A percentile compares a stretch with the other conserved stretches of the same genome.
phyloP scores from a whole-genome alignment of 2,888 invertebrate species.

The Caenorhabditis auriculariae region DNA sequence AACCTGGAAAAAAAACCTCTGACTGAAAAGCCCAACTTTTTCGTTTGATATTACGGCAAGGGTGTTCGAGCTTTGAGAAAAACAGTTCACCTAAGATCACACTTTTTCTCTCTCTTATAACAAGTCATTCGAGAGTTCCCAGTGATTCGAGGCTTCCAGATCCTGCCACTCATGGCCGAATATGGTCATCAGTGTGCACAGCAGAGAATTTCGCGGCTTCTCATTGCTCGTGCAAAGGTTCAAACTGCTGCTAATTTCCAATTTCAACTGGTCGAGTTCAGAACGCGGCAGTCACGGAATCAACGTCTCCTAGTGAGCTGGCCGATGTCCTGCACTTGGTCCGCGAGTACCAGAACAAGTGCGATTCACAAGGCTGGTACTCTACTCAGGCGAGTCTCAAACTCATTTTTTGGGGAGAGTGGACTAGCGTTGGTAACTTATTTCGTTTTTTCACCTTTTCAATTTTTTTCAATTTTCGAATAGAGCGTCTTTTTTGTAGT shows the following conservation, averaged over 20 bases:
- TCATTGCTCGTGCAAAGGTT: constrained; percentile 63
- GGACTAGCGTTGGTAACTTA: no score
- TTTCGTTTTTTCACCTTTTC: no score
- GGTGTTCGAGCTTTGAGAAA: no score
- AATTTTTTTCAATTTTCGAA: no score
- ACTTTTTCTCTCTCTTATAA: background rate
- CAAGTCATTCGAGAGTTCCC: no score
- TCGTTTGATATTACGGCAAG: no score
- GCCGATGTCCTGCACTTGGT: constrained; percentile 22
- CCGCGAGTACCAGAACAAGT: constrained; percentile 22
- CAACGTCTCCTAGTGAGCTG: constrained; percentile 21
- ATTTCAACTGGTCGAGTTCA: background rate
- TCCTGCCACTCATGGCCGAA: constrained; percentile 67
- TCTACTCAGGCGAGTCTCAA: no score
- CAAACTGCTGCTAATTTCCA: background rate
- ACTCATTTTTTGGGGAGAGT: no score
- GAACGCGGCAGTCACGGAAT: constrained; percentile 17
- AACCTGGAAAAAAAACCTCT: no score
- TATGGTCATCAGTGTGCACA: constrained; percentile 86
- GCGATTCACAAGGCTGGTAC: constrained; percentile 32
- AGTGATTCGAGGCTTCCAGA: no score
- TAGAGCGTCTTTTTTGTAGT: no score
- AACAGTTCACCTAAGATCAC: background rate
- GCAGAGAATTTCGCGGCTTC: constrained; percentile 81
- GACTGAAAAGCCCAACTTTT: no score